These are phyloP conservation scores for Antheraea assamensis DNA, from an alignment of 2,888 invertebrate species.

Conservation along the genomic window DNA sequence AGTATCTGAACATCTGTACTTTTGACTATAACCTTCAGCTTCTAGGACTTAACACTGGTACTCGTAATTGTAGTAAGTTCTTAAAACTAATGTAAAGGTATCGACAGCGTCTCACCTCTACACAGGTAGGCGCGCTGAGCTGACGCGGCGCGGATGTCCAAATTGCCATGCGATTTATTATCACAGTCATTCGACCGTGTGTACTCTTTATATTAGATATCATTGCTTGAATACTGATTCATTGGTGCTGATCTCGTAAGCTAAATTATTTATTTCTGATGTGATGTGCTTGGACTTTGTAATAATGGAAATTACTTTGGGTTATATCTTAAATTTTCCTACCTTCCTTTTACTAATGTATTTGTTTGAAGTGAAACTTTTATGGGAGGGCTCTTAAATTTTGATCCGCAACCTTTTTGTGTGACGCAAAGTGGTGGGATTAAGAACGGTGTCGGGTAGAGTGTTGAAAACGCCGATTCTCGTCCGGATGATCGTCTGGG, in stretches of 20 bases:
- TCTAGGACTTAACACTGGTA: too few relatives aligned
- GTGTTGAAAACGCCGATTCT: too few relatives aligned
- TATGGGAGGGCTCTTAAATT: too few relatives aligned
- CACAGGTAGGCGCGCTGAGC: conserved; percentile 43
- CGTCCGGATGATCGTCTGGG: too few relatives aligned
- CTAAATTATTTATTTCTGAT: neutral
- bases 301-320: neutral
- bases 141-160: conserved; percentile 48
- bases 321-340: neutral
- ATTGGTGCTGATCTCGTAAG: neutral
- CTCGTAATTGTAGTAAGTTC: too few relatives aligned
- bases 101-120: conserved; percentile 33
- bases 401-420: too few relatives aligned
- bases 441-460: too few relatives aligned
- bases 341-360: too few relatives aligned
- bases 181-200: conserved; percentile 46
- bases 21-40: too few relatives aligned
- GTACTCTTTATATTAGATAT: conserved; percentile 27
- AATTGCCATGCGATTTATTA: conserved; percentile 57
- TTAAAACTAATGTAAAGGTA: neutral
- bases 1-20: too few relatives aligned
- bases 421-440: too few relatives aligned
- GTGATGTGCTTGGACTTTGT: neutral
- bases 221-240: conserved; percentile 17
- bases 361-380: too few relatives aligned